phyloP scores from a whole-genome alignment of 2,888 invertebrate species.

The Megastigmus dorsalis region DNA sequence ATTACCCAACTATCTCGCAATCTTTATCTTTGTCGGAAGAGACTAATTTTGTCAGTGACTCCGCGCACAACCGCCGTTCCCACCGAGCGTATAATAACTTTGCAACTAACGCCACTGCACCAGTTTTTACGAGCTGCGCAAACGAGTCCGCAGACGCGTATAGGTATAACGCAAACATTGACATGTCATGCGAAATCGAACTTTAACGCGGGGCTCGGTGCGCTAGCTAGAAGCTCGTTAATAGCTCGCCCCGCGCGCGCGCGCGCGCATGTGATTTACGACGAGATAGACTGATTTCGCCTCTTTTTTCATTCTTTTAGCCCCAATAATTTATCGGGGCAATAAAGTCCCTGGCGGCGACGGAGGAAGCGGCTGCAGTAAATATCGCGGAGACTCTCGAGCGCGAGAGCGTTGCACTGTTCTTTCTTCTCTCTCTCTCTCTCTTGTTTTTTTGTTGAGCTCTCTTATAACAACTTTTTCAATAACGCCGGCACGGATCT shows the following conservation, averaged over 20 bases:
- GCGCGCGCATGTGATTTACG: constrained; percentile 50
- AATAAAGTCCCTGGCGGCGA: no score
- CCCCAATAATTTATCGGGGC: constrained; percentile 41
- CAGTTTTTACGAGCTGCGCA: no score
- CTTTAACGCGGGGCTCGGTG: constrained; percentile 9
- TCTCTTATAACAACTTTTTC: background rate
- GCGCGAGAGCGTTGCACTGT: background rate
- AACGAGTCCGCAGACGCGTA: no score
- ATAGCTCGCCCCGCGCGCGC: constrained; percentile 19
- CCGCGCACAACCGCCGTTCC: no score
- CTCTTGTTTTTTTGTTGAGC: background rate
- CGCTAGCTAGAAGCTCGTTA: constrained; percentile 22
- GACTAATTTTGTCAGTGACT: no score
- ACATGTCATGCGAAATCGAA: constrained; percentile 37
- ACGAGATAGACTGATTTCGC: constrained; percentile 43
- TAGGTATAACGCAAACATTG: constrained; percentile 20
- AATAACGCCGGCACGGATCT: background rate
- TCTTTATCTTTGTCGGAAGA: no score
- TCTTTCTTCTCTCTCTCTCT: background rate
- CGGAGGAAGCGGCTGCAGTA: constrained; percentile 44
- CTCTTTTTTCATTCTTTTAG: constrained; percentile 24
- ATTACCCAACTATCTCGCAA: no score
- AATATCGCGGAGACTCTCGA: constrained; percentile 27
- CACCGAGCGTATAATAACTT: no score
- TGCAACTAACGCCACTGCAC: no score